Percentiles rank a stretch among this genome's conserved stretches.
Conservation (phyloP, 1,140 invertebrate genomes). For the Coptotermes formosanus region DNA sequence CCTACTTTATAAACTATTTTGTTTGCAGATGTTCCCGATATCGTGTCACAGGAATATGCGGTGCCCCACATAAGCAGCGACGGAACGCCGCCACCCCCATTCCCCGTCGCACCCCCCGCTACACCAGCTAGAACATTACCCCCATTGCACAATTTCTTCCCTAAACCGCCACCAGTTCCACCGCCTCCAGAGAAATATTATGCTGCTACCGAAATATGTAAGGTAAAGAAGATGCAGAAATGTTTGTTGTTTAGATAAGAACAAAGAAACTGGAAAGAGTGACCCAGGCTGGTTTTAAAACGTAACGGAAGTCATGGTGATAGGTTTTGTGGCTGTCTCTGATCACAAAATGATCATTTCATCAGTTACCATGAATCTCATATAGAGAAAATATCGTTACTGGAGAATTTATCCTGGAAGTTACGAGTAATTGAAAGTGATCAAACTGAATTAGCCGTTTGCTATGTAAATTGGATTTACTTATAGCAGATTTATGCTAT, state of each 20-base stretch:
- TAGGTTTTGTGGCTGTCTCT: no score
- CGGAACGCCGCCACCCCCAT: conserved; percentile 37
- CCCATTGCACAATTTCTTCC: conserved; percentile 59
- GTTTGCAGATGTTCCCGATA: conserved; percentile 56
- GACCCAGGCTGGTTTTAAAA: no score
- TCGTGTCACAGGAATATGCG: conserved; percentile 58
- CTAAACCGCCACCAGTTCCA: conserved; percentile 64
- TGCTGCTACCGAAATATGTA: conserved; percentile 64
- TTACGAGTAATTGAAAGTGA: no score
- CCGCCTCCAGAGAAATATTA: conserved; percentile 75
- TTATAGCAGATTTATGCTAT: no score
- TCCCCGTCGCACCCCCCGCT: conserved; percentile 34
- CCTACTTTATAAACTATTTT: neutral
- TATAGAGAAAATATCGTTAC: no score
- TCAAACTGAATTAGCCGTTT: no score
- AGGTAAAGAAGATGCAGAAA: conserved; percentile 48
- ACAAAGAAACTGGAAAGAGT: no score
- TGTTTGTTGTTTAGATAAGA: neutral
- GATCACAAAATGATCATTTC: no score
- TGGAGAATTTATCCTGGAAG: no score
- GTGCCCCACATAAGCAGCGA: conserved; percentile 50
- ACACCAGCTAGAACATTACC: conserved; percentile 51
- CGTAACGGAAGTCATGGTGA: no score
- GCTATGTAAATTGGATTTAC: no score
- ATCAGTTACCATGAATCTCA: no score